Conservation (phyloP, 2,888 invertebrate genomes). For the Gisinianus flammeolus region DNA sequence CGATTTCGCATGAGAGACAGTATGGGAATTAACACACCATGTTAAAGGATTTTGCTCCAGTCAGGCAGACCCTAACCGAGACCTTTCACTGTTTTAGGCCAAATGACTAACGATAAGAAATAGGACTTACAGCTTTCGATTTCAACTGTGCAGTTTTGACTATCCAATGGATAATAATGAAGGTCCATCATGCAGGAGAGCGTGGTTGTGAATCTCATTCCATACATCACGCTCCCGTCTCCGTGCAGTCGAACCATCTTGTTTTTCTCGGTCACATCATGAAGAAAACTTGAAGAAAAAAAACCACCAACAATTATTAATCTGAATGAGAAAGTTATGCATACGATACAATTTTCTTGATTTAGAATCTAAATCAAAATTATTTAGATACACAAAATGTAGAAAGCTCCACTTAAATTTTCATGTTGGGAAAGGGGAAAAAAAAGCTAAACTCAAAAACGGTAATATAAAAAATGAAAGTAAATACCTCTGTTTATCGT, state of each 20-base stretch:
- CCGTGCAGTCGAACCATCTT: conserved; percentile 68
- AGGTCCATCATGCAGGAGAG: conserved; percentile 69
- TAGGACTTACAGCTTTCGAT: conserved; percentile 70
- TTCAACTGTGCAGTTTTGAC: conserved; percentile 68
- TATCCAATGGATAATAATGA: conserved; percentile 68
- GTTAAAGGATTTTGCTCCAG: too few relatives aligned
- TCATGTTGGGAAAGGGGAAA: neutral
- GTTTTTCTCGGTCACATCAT: conserved; percentile 69
- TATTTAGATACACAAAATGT: too few relatives aligned
- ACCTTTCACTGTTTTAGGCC: too few relatives aligned
- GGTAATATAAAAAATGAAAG: neutral
- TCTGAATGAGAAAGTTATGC: too few relatives aligned
- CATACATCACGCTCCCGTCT: conserved; percentile 67
- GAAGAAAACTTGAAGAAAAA: conserved; percentile 62
- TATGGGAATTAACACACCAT: too few relatives aligned
- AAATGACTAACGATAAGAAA: too few relatives aligned
- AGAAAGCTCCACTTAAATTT: too few relatives aligned
- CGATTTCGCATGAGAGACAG: too few relatives aligned
- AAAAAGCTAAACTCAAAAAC: too few relatives aligned
- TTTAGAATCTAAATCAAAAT: too few relatives aligned
- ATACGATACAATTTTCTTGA: too few relatives aligned
- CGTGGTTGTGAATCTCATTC: conserved; percentile 69
- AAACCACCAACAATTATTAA: neutral
- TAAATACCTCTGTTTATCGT: conserved; percentile 65
- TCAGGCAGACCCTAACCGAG: too few relatives aligned